A percentile compares a stretch with the other conserved stretches of the same genome.
Conservation (phyloP, 2,797 vertebrate genomes). For the Neomorphus geoffroyi region DNA sequence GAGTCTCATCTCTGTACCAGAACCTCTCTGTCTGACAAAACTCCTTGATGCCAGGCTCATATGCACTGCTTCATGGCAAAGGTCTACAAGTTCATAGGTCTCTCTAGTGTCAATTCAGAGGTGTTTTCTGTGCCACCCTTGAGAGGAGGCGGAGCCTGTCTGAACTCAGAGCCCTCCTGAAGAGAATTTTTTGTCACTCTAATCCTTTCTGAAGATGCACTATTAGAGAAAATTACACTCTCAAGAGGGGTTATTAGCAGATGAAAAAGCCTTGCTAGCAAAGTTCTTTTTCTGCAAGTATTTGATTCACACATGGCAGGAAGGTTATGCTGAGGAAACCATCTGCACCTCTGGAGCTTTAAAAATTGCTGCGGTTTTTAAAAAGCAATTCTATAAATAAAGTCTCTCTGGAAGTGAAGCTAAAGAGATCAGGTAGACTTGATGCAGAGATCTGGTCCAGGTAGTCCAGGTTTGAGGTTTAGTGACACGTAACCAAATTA, state of each 20-base stretch:
- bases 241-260: not conserved
- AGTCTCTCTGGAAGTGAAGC: not conserved
- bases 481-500: not conserved
- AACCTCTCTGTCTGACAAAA: not conserved
- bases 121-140: not conserved
- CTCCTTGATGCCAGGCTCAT: not conserved
- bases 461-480: not conserved
- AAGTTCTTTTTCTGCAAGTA: not conserved
- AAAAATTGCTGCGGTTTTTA: not conserved
- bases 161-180: not conserved
- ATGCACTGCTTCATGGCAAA: not conserved
- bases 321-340: not conserved
- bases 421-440: not conserved
- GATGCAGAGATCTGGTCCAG: not conserved
- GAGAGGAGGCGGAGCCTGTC: not conserved
- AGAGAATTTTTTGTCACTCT: not conserved
- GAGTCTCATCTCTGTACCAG: not conserved
- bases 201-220: not conserved
- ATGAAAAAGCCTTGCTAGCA: not conserved
- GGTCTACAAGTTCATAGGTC: not conserved
- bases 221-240: not conserved
- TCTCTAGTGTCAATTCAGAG: not conserved
- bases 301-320: not conserved
- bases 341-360: not conserved
- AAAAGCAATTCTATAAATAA: not conserved